These are phyloP conservation scores for Tragelaphus scriptus DNA, from an alignment of 2,113 vertebrate species.

Conservation along the genomic window DNA sequence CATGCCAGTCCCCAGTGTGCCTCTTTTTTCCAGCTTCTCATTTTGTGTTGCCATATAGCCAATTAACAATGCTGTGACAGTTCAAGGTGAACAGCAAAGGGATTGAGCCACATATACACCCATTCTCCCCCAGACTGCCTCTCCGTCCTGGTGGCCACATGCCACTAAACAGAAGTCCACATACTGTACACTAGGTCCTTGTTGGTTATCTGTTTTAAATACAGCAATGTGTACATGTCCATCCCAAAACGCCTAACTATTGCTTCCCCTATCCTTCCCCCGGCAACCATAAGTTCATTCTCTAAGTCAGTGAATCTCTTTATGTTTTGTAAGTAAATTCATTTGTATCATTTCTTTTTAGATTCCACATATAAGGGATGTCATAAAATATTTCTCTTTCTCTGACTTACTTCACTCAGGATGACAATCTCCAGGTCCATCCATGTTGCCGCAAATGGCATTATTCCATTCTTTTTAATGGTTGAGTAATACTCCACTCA, in stretches of 20 bases:
- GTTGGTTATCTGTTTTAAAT: not conserved
- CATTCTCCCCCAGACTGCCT: not conserved
- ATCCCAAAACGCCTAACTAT: not conserved
- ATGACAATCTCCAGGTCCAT: not conserved
- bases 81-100: not conserved
- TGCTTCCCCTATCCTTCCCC: not conserved
- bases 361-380: not conserved
- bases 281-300: not conserved
- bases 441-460: not conserved
- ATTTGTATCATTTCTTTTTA: not conserved
- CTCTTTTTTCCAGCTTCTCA: not conserved
- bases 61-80: not conserved
- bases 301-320: not conserved
- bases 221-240: not conserved
- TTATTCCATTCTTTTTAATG: not conserved
- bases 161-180: not conserved
- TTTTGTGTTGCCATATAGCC: not conserved
- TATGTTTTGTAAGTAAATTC: not conserved
- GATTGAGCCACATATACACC: not conserved
- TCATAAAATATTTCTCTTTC: not conserved
- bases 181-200: not conserved
- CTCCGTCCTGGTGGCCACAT: fast-evolving
- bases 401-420: not conserved
- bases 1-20: not conserved
- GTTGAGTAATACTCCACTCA: not conserved